Evolutionary conservation across 2,888 invertebrate genomes (phyloP).

Genomic region (Pammene fasciana): DNA sequence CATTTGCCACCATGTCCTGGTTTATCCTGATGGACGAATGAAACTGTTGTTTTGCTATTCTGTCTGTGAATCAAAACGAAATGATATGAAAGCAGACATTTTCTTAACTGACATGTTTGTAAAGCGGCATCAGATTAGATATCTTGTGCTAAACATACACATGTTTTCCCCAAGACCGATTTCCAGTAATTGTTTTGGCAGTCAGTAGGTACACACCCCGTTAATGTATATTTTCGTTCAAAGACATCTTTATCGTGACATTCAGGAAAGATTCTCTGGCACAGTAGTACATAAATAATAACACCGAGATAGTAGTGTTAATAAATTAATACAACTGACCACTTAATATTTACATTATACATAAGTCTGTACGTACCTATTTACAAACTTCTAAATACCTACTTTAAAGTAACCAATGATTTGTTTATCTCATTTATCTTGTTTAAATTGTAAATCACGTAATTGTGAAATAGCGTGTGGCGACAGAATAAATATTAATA

Average conservation of each 20-base stretch:
- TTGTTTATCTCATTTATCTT: not conserved
- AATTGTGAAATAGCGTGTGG: not conserved
- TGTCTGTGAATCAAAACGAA: not conserved
- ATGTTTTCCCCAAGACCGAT: not conserved
- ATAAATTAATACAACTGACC: slow-evolving; percentile 11
- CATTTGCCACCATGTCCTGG: slow-evolving; percentile 3
- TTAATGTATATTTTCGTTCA: slow-evolving; percentile 1
- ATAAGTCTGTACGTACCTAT: not conserved
- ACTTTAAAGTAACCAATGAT: not conserved
- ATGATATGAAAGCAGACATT: not conserved
- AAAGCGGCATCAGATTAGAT: not conserved
- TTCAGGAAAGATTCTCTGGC: not conserved
- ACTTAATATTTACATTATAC: not conserved
- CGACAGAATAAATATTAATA: not conserved
- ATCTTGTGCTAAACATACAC: slow-evolving; percentile 5
- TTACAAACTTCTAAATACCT: not conserved
- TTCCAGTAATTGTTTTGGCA: slow-evolving; percentile 3
- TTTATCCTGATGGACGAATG: slow-evolving; percentile 11
- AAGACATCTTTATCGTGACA: slow-evolving; percentile 6
- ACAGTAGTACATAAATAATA: not conserved
- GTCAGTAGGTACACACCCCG: not conserved
- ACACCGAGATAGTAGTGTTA: not conserved
- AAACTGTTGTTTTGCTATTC: not conserved
- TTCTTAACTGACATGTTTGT: not conserved
- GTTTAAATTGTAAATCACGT: not conserved